Conservation (phyloP, 2,797 vertebrate genomes). For the Tapera naevia region DNA sequence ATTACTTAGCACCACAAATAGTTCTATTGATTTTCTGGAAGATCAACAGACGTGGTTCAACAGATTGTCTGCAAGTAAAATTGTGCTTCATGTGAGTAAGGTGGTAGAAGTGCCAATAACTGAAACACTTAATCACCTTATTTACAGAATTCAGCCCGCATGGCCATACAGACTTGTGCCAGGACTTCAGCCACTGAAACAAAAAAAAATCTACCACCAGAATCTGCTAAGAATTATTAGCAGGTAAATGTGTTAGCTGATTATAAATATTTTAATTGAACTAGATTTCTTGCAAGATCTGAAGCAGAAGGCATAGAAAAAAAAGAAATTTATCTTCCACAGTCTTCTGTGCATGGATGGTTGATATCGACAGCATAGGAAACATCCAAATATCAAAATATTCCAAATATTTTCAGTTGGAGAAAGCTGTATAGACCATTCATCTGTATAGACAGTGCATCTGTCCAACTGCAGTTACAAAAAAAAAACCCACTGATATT, state of each 20-base stretch:
- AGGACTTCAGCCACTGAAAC: background rate
- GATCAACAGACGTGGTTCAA: constrained; percentile 39
- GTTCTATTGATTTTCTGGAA: constrained; percentile 50
- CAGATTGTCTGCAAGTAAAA: constrained; percentile 56
- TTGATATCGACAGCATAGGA: background rate
- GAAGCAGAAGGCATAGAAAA: background rate
- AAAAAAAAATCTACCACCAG: background rate
- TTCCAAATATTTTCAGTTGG: background rate
- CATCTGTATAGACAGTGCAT: constrained; percentile 7
- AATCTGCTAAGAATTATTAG: background rate
- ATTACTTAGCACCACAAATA: constrained; percentile 47
- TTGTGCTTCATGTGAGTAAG: constrained; percentile 13
- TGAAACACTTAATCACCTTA: constrained; percentile 40
- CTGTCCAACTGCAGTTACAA: background rate
- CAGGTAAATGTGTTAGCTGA: background rate
- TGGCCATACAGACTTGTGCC: background rate
- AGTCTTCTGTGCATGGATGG: background rate
- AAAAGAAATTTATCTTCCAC: background rate
- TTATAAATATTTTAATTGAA: background rate
- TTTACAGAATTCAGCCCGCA: background rate
- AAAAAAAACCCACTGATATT: background rate
- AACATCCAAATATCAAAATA: background rate
- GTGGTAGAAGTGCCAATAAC: constrained; percentile 27
- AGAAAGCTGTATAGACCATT: background rate
- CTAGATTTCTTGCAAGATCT: background rate